Conservation (phyloP, 2,797 vertebrate species). For the Myotis daubentonii region DNA sequence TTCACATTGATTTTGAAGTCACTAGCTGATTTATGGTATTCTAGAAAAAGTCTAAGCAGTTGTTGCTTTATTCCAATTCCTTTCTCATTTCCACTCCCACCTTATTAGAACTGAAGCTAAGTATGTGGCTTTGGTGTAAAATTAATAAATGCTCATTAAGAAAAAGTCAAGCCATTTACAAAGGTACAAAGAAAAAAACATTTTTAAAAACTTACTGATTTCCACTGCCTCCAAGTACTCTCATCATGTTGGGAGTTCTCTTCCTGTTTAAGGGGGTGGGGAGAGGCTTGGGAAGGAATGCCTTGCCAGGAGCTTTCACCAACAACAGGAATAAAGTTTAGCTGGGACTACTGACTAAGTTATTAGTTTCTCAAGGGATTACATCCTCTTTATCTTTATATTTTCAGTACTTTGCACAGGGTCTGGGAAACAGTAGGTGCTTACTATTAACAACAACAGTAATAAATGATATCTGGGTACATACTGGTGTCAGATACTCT, state of each 20-base stretch:
- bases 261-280: background rate
- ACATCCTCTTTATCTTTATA: background rate
- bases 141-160: background rate
- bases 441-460: background rate
- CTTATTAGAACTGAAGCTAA: slow-evolving; percentile 21
- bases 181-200: background rate
- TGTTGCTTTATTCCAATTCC: background rate
- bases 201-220: background rate
- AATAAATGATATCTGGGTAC: background rate
- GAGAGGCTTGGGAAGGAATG: background rate
- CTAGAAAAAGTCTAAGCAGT: background rate
- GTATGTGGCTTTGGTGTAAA: slow-evolving; percentile 8
- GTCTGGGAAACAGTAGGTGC: background rate
- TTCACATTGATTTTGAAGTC: slow-evolving; percentile 38
- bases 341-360: background rate
- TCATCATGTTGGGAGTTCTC: background rate
- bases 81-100: background rate
- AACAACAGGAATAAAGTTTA: background rate
- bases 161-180: slow-evolving; percentile 10
- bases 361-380: background rate
- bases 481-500: background rate
- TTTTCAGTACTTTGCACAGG: background rate
- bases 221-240: background rate
- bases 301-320: background rate
- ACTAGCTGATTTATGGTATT: background rate